Evolutionary conservation across 1,140 invertebrate species (phyloP).

Genomic region (Drosophila simulans): DNA sequence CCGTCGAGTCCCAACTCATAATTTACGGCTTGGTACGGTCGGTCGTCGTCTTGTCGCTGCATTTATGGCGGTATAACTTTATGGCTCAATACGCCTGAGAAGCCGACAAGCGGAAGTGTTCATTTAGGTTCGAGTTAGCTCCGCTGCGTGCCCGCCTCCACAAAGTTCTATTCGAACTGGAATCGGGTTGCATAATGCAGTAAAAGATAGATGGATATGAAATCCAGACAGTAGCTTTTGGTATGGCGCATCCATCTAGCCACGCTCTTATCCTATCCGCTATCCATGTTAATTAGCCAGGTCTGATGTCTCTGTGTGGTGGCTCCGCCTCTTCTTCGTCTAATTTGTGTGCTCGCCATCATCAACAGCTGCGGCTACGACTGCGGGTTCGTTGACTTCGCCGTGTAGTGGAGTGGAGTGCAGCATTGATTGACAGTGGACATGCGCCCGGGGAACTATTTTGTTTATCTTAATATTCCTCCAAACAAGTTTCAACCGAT

Average conservation of each 20-base stretch:
- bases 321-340: conserved; percentile 44
- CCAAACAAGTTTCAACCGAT: conserved; percentile 48
- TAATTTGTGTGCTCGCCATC: conserved; percentile 70
- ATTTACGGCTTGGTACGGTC: conserved; percentile 61
- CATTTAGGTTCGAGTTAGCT: conserved; percentile 58
- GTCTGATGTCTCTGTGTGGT: conserved; percentile 41
- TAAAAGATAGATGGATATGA: conserved; percentile 31
- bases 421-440: conserved; percentile 80
- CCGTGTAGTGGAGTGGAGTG: conserved; percentile 52
- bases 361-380: conserved; percentile 36
- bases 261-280: conserved; percentile 20
- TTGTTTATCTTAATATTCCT: conserved; percentile 45
- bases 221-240: conserved; percentile 31
- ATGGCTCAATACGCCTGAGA: conserved; percentile 71
- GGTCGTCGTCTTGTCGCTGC: conserved; percentile 68
- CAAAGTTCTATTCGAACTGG: conserved; percentile 32
- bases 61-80: conserved; percentile 70
- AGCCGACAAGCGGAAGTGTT: conserved; percentile 67
- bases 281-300: conserved; percentile 70
- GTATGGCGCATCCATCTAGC: conserved; percentile 6
- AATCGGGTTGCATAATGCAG: conserved; percentile 29
- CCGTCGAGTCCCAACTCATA: conserved; percentile 54
- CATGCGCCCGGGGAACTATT: conserved; percentile 54
- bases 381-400: conserved; percentile 59
- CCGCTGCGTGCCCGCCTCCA: conserved; percentile 31